These are phyloP conservation scores for Holcopasites calliopsidis DNA, from an alignment of 1,140 invertebrate species.

Conservation along the genomic window DNA sequence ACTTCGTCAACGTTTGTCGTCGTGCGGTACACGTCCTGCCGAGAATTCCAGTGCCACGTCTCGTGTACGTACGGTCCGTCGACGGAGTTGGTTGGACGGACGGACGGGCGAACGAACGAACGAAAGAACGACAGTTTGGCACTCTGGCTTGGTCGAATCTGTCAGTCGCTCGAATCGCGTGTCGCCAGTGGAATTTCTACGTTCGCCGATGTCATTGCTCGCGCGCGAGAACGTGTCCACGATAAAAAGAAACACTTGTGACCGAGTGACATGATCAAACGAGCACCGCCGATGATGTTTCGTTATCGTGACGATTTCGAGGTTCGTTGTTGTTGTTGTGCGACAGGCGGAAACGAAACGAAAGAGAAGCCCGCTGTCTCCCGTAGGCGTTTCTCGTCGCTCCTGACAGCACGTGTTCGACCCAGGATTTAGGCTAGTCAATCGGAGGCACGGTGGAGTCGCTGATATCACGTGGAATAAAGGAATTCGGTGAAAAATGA, in stretches of 20 bases:
- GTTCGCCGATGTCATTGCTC: neutral
- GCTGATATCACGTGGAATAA: neutral
- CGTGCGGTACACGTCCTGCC: conserved; percentile 30
- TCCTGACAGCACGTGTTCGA: conserved; percentile 19
- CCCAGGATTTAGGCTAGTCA: neutral
- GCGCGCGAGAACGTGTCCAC: conserved; percentile 1
- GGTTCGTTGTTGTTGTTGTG: neutral
- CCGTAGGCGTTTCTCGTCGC: neutral
- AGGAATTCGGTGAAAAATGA: neutral
- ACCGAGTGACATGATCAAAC: conserved; percentile 22
- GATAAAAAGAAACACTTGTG: neutral
- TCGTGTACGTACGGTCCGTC: conserved; percentile 39
- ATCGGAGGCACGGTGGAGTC: neutral
- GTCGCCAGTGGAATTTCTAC: neutral
- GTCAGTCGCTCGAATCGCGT: neutral
- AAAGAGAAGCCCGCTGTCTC: neutral
- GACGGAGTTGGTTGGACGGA: neutral
- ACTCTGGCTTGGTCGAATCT: neutral
- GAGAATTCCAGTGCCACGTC: conserved; percentile 59
- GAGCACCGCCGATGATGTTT: conserved; percentile 11
- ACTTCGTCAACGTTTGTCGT: conserved; percentile 51
- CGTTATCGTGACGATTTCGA: neutral
- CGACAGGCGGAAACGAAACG: too few species aligned
- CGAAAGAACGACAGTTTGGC: neutral
- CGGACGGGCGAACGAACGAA: neutral